Evolutionary conservation across 2,113 vertebrate species (phyloP).

Genomic region (Perca flavescens): DNA sequence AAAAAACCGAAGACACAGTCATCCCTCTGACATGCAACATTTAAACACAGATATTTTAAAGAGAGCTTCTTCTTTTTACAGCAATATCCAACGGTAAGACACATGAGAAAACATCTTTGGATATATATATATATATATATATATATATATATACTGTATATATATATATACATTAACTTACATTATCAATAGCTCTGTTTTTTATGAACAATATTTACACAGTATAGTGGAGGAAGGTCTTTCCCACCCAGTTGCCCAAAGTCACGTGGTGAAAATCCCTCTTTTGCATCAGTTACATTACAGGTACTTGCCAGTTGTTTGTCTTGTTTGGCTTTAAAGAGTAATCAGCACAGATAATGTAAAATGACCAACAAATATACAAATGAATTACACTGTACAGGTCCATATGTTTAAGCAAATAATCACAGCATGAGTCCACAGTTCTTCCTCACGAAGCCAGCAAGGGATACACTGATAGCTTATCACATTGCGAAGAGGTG

Average conservation of each 20-base stretch:
- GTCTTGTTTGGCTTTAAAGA: constrained; percentile 62
- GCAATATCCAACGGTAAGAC: constrained; percentile 67
- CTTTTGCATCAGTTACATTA: constrained; percentile 39
- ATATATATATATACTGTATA: not conserved
- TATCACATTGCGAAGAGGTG: constrained; percentile 44
- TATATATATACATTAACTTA: constrained; percentile 80
- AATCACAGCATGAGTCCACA: constrained; percentile 40
- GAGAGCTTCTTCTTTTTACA: constrained; percentile 67
- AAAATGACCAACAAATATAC: constrained; percentile 57
- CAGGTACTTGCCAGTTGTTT: constrained; percentile 27
- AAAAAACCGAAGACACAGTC: constrained; percentile 48
- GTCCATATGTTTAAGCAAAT: constrained; percentile 41
- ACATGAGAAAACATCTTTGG: constrained; percentile 76
- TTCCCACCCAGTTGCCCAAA: constrained; percentile 26
- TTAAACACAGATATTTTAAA: constrained; percentile 74
- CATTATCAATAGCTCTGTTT: constrained; percentile 77
- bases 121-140: not conserved
- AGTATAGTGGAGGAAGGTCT: constrained; percentile 29
- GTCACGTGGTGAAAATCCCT: not conserved
- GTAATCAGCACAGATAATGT: constrained; percentile 40
- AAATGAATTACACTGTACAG: constrained; percentile 51
- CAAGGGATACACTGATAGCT: constrained; percentile 52
- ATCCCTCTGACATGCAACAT: constrained; percentile 79
- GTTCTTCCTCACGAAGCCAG: constrained; percentile 28
- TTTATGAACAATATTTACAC: constrained; percentile 82